Conservation (phyloP, 1,140 invertebrate genomes). For the Panagrolaimus sp. region DNA sequence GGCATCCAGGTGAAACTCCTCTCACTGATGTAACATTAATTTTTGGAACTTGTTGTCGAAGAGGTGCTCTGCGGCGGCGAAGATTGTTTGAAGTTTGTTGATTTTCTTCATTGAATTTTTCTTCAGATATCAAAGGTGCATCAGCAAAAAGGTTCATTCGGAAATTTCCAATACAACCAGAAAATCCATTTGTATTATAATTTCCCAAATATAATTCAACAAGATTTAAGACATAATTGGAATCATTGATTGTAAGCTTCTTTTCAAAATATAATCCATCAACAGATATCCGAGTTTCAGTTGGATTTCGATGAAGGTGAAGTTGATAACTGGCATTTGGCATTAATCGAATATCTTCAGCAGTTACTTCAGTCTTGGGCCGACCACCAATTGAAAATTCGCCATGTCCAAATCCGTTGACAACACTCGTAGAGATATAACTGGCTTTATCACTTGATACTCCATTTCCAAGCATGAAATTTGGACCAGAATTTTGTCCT, state of each 20-base stretch:
- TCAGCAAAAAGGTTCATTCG: conserved; percentile 29
- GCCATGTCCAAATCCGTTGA: background rate
- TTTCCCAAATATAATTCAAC: conserved; percentile 30
- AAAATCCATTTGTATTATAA: conserved; percentile 26
- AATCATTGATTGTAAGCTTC: conserved; percentile 2
- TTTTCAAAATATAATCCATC: conserved; percentile 31
- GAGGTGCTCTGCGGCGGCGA: conserved; percentile 14
- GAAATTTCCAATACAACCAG: conserved; percentile 40
- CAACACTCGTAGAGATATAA: background rate
- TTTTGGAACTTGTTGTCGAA: conserved; percentile 29
- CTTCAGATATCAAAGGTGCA: conserved; percentile 26
- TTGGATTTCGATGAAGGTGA: background rate
- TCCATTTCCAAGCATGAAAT: background rate
- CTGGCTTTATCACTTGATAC: background rate
- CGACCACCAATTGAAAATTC: background rate
- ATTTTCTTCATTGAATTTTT: background rate
- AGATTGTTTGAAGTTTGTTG: background rate
- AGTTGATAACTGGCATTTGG: conserved; percentile 2
- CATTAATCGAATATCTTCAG: background rate
- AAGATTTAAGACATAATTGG: conserved; percentile 32
- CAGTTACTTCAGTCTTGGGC: background rate
- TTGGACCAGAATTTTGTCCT: background rate
- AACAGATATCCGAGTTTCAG: conserved; percentile 28
- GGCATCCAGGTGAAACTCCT: conserved; percentile 38
- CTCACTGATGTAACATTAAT: conserved; percentile 23